phyloP scores from a whole-genome alignment of 2,888 invertebrate species.

The Sarcophaga carnaria region DNA sequence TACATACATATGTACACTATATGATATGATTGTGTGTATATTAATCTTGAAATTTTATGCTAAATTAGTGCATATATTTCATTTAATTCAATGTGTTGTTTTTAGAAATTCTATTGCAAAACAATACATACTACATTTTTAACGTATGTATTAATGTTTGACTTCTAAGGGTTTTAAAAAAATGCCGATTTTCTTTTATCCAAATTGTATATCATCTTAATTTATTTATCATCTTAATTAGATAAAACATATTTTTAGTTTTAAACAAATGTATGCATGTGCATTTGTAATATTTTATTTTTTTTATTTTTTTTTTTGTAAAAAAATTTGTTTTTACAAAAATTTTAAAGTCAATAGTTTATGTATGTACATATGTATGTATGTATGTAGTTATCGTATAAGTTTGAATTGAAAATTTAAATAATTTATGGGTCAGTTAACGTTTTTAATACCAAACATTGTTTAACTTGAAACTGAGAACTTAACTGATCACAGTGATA shows the following conservation, averaged over 20 bases:
- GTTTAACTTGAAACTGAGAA: neutral
- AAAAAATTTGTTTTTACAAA: neutral
- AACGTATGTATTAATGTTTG: neutral
- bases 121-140: neutral
- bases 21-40: too few species aligned
- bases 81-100: too few species aligned
- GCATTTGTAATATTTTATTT: too few species aligned
- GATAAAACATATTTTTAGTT: neutral
- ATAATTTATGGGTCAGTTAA: slow-evolving; percentile 56
- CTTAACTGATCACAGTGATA: neutral
- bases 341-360: neutral
- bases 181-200: slow-evolving; percentile 8
- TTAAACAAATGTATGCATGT: too few species aligned
- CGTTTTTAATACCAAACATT: neutral
- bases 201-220: neutral
- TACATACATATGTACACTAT: too few species aligned
- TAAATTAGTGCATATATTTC: too few species aligned
- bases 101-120: too few species aligned
- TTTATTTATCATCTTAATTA: slow-evolving; percentile 27
- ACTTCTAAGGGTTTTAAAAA: neutral
- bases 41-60: too few species aligned
- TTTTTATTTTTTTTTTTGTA: neutral
- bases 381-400: too few species aligned
- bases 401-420: slow-evolving; percentile 32
- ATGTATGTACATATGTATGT: neutral